Evolutionary conservation across 2,113 vertebrate species (phyloP), one percentile per base, ranked within the genome.

Genomic region (Salvator merianae): DNA sequence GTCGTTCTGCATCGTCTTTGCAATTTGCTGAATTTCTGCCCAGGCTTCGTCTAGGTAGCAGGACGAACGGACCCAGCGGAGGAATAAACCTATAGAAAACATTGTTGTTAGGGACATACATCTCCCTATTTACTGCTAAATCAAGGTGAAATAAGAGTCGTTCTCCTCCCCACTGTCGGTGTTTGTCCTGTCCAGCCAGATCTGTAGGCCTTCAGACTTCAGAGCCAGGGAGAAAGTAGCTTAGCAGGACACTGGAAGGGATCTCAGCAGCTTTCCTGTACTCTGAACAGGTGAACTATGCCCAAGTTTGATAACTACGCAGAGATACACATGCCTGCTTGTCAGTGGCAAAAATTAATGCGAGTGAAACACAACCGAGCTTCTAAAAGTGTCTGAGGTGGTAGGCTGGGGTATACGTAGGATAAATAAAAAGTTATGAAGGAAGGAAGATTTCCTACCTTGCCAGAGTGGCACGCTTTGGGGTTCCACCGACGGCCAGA

Each of bases 401-500:
- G 43, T 47, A 47, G 43, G 43, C 43, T 47, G 6, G 5, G 5
- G 0, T 53, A 0, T 4, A 59, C 16, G 55, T 59, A 16, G 55
- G 55, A 59, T 20, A 59, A 59, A 59, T 4, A 1, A 59, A 47
- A 47, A 9, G 18, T 59, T 20, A 16, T 20, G 18, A 59, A 59
- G 16, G 18, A 59, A 59, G 55, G 55, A 59, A 20, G 14, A 20
- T 20, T 59, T 1, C 92, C 93, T 77, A 98, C 98, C 97, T 93
- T 92, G 96, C 97, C 97, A 97, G 0, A 98, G 97, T 85, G 96
- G 93, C 88, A 98, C 90, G 86, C 97, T 97, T 94, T 97, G 97
- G 32, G 97, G 97, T 86, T 97, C 97, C 8, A 97, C 96, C 0
- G 97, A 98, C 22, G 97, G 97, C 97, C 97, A 98, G 90, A 97